phyloP scores from a whole-genome alignment of 2,113 vertebrate species.

The Candoia aspera region DNA sequence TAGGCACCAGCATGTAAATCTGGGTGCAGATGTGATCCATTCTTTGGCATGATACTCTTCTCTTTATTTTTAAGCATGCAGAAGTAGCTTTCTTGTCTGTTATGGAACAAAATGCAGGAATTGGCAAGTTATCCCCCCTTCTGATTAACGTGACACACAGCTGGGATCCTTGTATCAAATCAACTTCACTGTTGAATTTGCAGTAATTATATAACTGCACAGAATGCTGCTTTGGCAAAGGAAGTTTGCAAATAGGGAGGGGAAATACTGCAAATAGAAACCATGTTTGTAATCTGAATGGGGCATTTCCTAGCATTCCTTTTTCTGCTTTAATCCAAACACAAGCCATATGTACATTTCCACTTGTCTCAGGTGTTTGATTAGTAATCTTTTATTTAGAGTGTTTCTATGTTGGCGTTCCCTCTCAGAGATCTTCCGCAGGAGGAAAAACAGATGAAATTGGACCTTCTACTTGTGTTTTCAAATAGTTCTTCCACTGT shows the following conservation, averaged over 20 bases:
- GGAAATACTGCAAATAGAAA: constrained; percentile 51
- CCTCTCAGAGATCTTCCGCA: constrained; percentile 48
- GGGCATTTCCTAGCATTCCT: constrained; percentile 38
- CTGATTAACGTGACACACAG: constrained; percentile 14
- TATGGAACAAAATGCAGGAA: constrained; percentile 1
- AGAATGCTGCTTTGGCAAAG: constrained; percentile 50
- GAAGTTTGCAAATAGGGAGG: constrained; percentile 45
- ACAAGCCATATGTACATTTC: constrained; percentile 55
- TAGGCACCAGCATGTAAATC: background rate
- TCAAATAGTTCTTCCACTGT: constrained; percentile 25
- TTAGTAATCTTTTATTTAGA: constrained; percentile 59
- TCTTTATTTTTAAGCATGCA: background rate
- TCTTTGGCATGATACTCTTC: background rate
- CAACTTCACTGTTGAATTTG: constrained; percentile 34
- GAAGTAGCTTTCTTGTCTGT: background rate
- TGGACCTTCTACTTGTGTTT: constrained; percentile 15
- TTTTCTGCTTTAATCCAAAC: constrained; percentile 44
- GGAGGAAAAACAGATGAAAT: constrained; percentile 50
- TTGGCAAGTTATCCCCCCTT: background rate
- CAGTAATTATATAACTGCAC: constrained; percentile 31
- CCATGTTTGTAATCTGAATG: constrained; percentile 60
- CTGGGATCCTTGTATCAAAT: constrained; percentile 20
- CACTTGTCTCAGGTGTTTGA: constrained; percentile 43
- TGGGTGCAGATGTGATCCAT: background rate
- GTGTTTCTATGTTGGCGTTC: constrained; percentile 7